A percentile compares a stretch with the other conserved stretches of the same genome.
Conservation (phyloP, 2,888 invertebrate species). For the Drosophila mimica region DNA sequence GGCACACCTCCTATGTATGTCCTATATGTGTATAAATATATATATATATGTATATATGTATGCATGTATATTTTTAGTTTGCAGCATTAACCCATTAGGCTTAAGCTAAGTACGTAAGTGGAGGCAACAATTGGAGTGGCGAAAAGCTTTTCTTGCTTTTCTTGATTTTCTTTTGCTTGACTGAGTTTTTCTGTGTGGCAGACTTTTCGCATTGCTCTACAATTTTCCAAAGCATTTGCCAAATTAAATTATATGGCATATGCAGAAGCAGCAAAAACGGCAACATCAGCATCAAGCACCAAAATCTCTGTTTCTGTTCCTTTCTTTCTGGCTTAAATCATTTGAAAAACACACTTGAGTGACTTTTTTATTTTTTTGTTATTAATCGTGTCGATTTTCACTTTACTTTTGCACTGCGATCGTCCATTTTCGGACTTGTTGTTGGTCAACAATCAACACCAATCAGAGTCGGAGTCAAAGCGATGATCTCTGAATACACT, state of each 20-base stretch:
- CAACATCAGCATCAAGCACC: slow-evolving; percentile 17
- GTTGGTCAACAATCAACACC: slow-evolving; percentile 18
- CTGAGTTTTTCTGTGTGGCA: slow-evolving; percentile 40
- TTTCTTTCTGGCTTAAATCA: slow-evolving; percentile 62
- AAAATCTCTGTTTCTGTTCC: slow-evolving; percentile 36
- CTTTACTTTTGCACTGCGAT: slow-evolving; percentile 46
- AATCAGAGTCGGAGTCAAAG: slow-evolving; percentile 38
- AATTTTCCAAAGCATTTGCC: slow-evolving; percentile 80
- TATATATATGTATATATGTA: not conserved
- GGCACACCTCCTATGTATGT: slow-evolving; percentile 60
- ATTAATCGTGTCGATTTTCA: slow-evolving; percentile 35
- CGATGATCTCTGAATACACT: slow-evolving; percentile 42
- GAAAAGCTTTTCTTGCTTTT: slow-evolving; percentile 21
- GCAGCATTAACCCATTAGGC: slow-evolving; percentile 72
- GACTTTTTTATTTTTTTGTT: slow-evolving; percentile 63
- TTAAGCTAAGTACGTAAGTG: slow-evolving; percentile 49
- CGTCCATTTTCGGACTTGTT: slow-evolving; percentile 35
- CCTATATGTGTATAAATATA: not conserved
- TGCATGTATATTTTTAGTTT: slow-evolving; percentile 54
- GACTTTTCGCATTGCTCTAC: slow-evolving; percentile 62
- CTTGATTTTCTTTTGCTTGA: slow-evolving; percentile 45
- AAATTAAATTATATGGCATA: slow-evolving; percentile 76
- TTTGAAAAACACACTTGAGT: slow-evolving; percentile 70
- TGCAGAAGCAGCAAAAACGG: slow-evolving; percentile 42
- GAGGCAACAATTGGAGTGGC: slow-evolving; percentile 33